Evolutionary conservation across 2,797 vertebrate species (phyloP).

Genomic region (Denticeps clupeoides): DNA sequence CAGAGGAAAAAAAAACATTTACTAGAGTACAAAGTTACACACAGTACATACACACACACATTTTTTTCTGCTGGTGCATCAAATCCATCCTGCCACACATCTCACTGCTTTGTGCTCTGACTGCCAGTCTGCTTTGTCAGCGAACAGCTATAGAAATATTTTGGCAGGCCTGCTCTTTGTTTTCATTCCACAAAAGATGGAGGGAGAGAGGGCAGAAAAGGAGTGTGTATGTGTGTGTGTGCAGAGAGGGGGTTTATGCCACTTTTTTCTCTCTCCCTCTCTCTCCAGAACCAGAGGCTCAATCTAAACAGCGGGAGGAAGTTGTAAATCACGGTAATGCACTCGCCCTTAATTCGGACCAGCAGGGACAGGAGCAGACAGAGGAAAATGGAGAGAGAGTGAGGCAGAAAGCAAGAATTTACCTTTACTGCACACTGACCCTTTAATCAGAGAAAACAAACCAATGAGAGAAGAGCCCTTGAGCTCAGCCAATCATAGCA

Average conservation of each 20-base stretch:
- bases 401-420: conserved; percentile 39
- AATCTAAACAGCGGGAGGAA: conserved; percentile 68
- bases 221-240: conserved; percentile 17
- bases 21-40: not conserved
- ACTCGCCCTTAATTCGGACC: conserved; percentile 61
- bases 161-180: conserved; percentile 64
- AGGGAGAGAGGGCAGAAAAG: conserved; percentile 13
- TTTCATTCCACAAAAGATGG: conserved; percentile 68
- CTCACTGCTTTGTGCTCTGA: conserved; percentile 58
- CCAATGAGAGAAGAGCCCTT: conserved; percentile 54
- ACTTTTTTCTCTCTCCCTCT: conserved; percentile 15
- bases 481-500: conserved; percentile 51
- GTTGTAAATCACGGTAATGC: conserved; percentile 69
- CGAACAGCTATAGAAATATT: conserved; percentile 70
- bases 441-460: conserved; percentile 64
- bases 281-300: conserved; percentile 29
- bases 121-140: conserved; percentile 60
- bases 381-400: not conserved
- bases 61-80: conserved; percentile 55
- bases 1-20: not conserved
- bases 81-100: conserved; percentile 63
- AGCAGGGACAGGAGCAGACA: conserved; percentile 42
- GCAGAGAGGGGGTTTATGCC: conserved; percentile 37
- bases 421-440: conserved; percentile 35
- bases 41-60: not conserved